A percentile compares a stretch with the other conserved stretches of the same genome.
phyloP scores from a whole-genome alignment of 2,888 invertebrate species.

The Pseudococcus longispinus region DNA sequence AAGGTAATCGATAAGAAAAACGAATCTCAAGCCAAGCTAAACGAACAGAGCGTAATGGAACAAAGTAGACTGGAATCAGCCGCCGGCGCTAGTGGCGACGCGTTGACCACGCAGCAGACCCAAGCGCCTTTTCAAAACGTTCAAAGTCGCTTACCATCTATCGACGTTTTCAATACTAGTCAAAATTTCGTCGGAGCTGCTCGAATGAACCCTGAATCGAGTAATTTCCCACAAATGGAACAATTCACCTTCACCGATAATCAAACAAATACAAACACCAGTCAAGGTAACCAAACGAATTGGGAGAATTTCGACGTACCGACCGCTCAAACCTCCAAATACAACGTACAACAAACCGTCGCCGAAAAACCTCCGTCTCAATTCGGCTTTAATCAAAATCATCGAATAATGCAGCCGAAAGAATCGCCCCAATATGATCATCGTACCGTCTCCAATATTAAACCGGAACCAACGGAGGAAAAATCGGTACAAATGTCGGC shows the following conservation, averaged over 20 bases:
- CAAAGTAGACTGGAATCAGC: background rate
- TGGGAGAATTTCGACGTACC: conserved; percentile 31
- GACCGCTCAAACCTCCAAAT: background rate
- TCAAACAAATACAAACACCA: background rate
- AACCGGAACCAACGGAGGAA: background rate
- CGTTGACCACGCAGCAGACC: background rate
- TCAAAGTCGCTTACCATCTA: conserved; percentile 45
- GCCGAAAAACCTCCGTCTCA: background rate
- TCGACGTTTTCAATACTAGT: conserved; percentile 44
- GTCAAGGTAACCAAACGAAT: background rate
- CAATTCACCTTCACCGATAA: background rate
- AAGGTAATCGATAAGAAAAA: conserved; percentile 41
- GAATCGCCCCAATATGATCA: background rate
- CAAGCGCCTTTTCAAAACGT: conserved; percentile 4
- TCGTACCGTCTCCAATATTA: background rate
- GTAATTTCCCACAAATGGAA: background rate
- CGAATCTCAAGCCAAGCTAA: background rate
- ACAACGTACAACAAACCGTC: background rate
- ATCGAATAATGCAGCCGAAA: background rate
- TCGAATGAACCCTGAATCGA: conserved; percentile 7
- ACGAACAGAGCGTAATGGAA: background rate
- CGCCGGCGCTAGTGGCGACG: background rate
- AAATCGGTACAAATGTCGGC: background rate
- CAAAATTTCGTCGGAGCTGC: conserved; percentile 35
- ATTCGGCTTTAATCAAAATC: conserved; percentile 11